Evolutionary conservation across 2,888 invertebrate species (phyloP).

Genomic region (Drosophila fungiperda): DNA sequence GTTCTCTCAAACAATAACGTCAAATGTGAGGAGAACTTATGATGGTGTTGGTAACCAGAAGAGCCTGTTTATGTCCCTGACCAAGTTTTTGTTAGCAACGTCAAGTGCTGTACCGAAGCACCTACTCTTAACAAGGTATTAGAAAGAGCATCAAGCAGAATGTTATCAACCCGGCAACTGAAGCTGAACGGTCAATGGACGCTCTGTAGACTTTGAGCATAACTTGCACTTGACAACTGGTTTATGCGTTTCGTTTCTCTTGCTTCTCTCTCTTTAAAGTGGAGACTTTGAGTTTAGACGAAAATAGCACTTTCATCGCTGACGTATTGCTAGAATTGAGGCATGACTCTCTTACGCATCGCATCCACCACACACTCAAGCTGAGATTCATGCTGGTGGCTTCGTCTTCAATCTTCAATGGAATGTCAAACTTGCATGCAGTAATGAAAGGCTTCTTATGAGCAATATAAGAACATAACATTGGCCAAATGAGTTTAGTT

Average conservation of each 20-base stretch:
- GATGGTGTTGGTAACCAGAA: constrained; percentile 39
- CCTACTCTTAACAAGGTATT: constrained; percentile 36
- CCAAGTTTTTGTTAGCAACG: constrained; percentile 54
- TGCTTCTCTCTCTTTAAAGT: constrained; percentile 8
- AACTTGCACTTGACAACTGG: constrained; percentile 53
- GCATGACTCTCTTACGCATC: constrained; percentile 53
- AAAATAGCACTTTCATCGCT: constrained; percentile 53
- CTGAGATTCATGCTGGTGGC: constrained; percentile 9
- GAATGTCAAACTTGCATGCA: constrained; percentile 43
- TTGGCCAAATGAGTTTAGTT: constrained; percentile 85
- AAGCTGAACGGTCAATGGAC: constrained; percentile 83
- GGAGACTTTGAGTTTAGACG: constrained; percentile 19
- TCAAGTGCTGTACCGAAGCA: constrained; percentile 16
- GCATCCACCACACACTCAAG: constrained; percentile 7
- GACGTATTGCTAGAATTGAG: constrained; percentile 54
- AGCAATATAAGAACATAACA: constrained; percentile 85
- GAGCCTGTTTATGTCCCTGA: constrained; percentile 64
- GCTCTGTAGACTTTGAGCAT: constrained; percentile 64
- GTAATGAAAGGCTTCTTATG: constrained; percentile 84
- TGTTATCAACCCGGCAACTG: constrained; percentile 70
- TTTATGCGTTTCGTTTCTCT: constrained; percentile 38
- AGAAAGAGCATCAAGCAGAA: constrained; percentile 32
- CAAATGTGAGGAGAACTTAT: background rate
- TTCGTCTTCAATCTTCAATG: constrained; percentile 25
- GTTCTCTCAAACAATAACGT: background rate